Evolutionary conservation across 2,797 vertebrate species (phyloP).

Genomic region (Potorous gilbertii): DNA sequence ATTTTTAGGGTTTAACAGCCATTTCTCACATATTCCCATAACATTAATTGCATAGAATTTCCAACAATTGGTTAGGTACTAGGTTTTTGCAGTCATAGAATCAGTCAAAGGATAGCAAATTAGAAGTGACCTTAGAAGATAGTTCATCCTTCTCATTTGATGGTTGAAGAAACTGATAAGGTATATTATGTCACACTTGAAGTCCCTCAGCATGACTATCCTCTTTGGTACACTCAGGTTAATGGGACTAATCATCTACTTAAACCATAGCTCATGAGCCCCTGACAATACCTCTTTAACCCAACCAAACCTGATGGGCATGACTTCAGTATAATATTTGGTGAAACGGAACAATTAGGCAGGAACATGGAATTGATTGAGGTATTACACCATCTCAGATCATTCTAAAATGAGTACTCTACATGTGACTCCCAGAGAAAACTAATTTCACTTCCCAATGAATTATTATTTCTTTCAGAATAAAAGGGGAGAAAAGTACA

Average conservation of each 20-base stretch:
- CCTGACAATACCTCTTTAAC: neutral
- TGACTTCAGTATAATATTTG: neutral
- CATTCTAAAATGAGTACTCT: neutral
- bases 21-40: neutral
- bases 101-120: neutral
- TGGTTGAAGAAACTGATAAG: neutral
- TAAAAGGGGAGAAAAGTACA: neutral
- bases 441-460: neutral
- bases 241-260: neutral
- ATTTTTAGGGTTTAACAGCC: neutral
- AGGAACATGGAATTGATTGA: neutral
- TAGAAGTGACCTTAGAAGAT: neutral
- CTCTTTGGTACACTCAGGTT: neutral
- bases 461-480: neutral
- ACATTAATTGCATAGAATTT: neutral
- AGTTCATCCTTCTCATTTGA: neutral
- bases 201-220: neutral
- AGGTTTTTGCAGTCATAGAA: neutral
- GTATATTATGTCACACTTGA: neutral
- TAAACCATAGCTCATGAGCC: neutral
- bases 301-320: neutral
- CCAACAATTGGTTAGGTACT: neutral
- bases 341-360: neutral
- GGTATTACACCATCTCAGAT: neutral
- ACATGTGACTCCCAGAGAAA: neutral